Evolutionary conservation across 2,797 vertebrate genomes (phyloP).

Genomic region (Pseudochromis fuscus): DNA sequence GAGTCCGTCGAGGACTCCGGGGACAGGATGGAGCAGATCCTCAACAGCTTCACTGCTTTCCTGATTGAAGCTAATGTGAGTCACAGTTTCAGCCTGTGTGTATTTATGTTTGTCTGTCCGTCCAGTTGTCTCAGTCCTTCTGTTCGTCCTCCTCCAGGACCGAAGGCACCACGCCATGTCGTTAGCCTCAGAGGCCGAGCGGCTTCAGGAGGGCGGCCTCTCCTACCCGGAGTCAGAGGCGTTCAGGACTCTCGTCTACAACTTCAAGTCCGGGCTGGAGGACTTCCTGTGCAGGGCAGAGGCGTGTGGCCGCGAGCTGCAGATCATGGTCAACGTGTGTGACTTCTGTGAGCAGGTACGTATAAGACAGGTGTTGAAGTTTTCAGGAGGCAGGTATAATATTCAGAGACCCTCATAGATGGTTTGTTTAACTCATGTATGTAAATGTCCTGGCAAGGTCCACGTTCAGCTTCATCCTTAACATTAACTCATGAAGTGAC

Average conservation of each 20-base stretch:
- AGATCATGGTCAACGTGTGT: constrained; percentile 85
- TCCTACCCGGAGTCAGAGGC: constrained; percentile 82
- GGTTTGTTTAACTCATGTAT: no score
- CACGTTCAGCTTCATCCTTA: no score
- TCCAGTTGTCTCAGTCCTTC: constrained; percentile 11
- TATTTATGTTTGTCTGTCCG: not conserved
- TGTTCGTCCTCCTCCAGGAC: constrained; percentile 80
- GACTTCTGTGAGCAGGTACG: constrained; percentile 90
- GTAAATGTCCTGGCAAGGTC: no score
- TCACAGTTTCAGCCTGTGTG: constrained; percentile 19
- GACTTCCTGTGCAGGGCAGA: constrained; percentile 89
- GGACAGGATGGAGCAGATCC: constrained; percentile 80
- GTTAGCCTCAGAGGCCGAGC: constrained; percentile 87
- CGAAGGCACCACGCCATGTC: constrained; percentile 86
- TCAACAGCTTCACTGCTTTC: constrained; percentile 87
- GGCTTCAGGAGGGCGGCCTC: constrained; percentile 67
- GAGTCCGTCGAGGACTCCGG: constrained; percentile 80
- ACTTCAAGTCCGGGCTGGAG: constrained; percentile 86
- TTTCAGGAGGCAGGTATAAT: no score
- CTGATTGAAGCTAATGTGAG: constrained; percentile 90
- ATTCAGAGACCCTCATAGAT: not conserved
- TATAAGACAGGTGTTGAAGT: not conserved
- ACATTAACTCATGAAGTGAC: no score
- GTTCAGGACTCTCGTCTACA: constrained; percentile 80
- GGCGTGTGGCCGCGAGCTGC: constrained; percentile 86